phyloP scores from a whole-genome alignment of 2,113 vertebrate species.

The Coregonus clupeaformis region DNA sequence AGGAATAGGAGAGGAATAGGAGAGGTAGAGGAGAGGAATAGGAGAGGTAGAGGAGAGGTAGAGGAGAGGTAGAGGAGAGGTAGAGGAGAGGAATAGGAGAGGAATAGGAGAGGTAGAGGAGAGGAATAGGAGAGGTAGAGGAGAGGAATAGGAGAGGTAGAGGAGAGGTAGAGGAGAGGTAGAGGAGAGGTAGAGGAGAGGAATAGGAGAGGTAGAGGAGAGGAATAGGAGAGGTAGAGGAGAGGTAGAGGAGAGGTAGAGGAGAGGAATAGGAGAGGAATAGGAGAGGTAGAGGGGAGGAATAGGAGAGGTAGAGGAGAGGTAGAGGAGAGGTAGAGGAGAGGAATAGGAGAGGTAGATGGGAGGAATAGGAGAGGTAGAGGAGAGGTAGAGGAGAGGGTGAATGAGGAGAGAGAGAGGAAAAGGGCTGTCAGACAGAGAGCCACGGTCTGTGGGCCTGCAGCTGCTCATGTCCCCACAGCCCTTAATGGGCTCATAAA shows the following conservation, averaged over 20 bases:
- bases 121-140: slow-evolving; percentile 20
- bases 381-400: slow-evolving; percentile 5
- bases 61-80: slow-evolving; percentile 19
- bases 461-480: slow-evolving; percentile 37
- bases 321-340: slow-evolving; percentile 19
- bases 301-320: slow-evolving; percentile 10
- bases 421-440: not conserved
- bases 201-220: slow-evolving; percentile 18
- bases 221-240: not conserved
- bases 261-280: not conserved
- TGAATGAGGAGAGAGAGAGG: slow-evolving; percentile 10
- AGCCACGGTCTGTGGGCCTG: slow-evolving; percentile 11
- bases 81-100: not conserved
- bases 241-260: slow-evolving; percentile 19
- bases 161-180: slow-evolving; percentile 20
- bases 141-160: not conserved
- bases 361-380: slow-evolving; percentile 20
- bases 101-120: no score
- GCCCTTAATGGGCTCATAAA: slow-evolving; percentile 61
- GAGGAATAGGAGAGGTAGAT: not conserved
- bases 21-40: slow-evolving; percentile 13
- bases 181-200: slow-evolving; percentile 5
- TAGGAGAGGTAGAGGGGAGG: slow-evolving; percentile 13
- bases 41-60: slow-evolving; percentile 8
- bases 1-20: not conserved